phyloP scores from a whole-genome alignment of 2,113 vertebrate genomes.

The Rhynchopsitta pachyrhyncha region DNA sequence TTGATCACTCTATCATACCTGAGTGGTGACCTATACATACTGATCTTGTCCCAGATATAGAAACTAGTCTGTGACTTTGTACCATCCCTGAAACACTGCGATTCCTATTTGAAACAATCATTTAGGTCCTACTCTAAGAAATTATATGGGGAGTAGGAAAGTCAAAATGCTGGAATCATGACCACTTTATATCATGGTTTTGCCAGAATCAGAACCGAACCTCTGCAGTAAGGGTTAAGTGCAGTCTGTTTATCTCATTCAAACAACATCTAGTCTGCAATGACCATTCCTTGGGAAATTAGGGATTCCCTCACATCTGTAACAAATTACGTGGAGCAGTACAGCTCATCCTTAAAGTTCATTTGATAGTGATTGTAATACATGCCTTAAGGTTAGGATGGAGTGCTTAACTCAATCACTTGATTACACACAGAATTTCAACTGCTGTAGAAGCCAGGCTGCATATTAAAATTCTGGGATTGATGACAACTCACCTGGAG shows the following conservation, averaged over 20 bases:
- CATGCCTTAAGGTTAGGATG: slow-evolving; percentile 43
- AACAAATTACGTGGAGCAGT: slow-evolving; percentile 1
- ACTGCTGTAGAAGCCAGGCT: not conserved
- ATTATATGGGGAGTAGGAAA: not conserved
- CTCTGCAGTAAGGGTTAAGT: slow-evolving; percentile 20
- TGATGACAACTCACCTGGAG: not conserved
- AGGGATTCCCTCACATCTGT: slow-evolving; percentile 62
- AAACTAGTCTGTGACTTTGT: not conserved
- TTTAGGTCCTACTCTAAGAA: not conserved
- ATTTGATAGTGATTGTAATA: slow-evolving; percentile 53
- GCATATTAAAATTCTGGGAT: not conserved
- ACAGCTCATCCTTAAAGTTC: slow-evolving; percentile 57
- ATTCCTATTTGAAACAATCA: not conserved
- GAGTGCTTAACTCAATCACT: slow-evolving; percentile 25
- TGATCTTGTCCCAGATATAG: not conserved
- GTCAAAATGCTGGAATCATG: not conserved
- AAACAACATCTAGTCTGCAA: slow-evolving; percentile 31
- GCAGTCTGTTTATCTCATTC: slow-evolving; percentile 23
- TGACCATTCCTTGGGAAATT: slow-evolving; percentile 66
- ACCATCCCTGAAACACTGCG: not conserved
- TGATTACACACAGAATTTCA: slow-evolving; percentile 28
- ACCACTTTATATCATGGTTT: not conserved
- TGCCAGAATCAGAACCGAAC: not conserved
- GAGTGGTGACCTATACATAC: not conserved
- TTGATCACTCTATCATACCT: rapidly evolving